Evolutionary conservation across 2,888 invertebrate species (phyloP), one percentile per base, ranked within the genome.

Genomic region (Nephrotoma appendiculata): DNA sequence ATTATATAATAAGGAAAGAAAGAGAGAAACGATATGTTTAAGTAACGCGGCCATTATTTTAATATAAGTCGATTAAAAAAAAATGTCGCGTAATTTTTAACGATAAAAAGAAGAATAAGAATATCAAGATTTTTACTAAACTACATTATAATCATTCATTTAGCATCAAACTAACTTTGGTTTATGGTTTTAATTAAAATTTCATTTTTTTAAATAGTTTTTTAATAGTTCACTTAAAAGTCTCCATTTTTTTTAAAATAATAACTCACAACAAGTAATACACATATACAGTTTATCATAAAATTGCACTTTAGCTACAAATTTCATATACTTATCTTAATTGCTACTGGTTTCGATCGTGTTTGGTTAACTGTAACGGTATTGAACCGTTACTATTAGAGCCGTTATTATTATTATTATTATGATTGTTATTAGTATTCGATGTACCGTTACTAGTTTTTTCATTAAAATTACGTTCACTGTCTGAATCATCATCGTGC

Each of bases 401-500:
- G n/a, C 7, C 15, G 19, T 57, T 57, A 84, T 83, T 83, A 41
- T 41, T 41, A 83, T 19, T 85, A 83, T 19, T 85, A 45, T 85
- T 85, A 19, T 31, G 31, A 31, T 44, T 85, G 85, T 44, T 85
- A 19, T 45, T 86, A 45, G n/a, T 86, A 31, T 5, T 11, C 15
- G 44, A 86, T 4, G n/a, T 4, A 45, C 31, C 45, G 41, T 86
- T 86, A 6, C 31, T 41, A 42, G 57, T 84, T 41, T 48, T 84
- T n/a, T 19, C 71, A 11, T 71, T 71, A 31, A 31, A 71, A 71
- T 71, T 71, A 71, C 71, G 71, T 87, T 95, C 95, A 86, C 93
- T 92, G 88, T 95, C 95, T 86, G 95, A 95, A 89, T 94, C 94
- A 89, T 96, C 96, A 87, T 92, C 91, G 90, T 97, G 96, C 7